Base-by-base conservation (phyloP, 2,888 invertebrate genomes). In the Globia sparganii region DNA sequence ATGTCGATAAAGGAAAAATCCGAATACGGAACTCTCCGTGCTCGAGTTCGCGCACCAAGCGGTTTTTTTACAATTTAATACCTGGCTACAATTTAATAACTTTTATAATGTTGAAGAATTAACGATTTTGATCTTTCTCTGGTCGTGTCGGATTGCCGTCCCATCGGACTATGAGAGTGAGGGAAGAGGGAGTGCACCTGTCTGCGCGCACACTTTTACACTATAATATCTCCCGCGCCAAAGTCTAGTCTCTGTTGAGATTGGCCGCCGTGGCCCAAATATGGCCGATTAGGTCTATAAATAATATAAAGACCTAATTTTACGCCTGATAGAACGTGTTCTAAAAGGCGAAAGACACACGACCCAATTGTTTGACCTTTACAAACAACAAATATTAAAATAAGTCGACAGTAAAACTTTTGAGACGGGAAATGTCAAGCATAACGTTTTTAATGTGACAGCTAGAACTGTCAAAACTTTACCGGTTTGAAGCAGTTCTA, bases 401-500 rank as follows among this genome's bases (percentile, higher is more conserved):
- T 34, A 4, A 59, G 18, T 2, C 8, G 15, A 15, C 15, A 5
- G 15, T 9, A 13, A 40, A 43, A 43, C 15, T 31, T 40, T 49
- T 8, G 9, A 43, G 31, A 34, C 21, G 9, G 4, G 13, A 18
- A 3, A 18, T n/a, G 25, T 43, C 34, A 25, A 28, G 34, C 5
- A 4, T 43, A 18, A 43, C 21, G 1, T 69, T 43, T 25, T 25
- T 28, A 34, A 37, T 69, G 43, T 43, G 70, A 75, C 80, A 79
- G 69, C 31, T 77, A 25, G 15, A 74, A 77, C 77, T 78, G 31
- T 31, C 77, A 77, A 46, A 62, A 65, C n/a, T 40, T 49, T 8
- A 46, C 28, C 13, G 31, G 25, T 59, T 76, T 4, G 0, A 46
- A 25, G 5, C 15, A 8, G 6, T 25, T 46, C 15, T 77, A 37